Evolutionary conservation across 2,888 invertebrate genomes (phyloP), one percentile per base, ranked within the genome.

Genomic region (Argyresthia albistria): DNA sequence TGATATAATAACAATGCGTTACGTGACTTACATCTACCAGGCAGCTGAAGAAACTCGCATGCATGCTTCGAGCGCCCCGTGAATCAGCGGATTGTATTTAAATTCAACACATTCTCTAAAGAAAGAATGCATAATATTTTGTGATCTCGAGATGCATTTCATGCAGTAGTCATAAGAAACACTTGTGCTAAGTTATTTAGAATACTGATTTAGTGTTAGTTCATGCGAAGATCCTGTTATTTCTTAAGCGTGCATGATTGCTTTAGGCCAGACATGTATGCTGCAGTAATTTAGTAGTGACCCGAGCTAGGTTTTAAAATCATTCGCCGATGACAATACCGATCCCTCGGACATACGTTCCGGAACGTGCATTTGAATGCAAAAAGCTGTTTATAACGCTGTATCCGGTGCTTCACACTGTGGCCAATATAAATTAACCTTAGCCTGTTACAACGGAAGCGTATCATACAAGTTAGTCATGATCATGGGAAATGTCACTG

Each of bases 311-410:
- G 25, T 25, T 25, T 25, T 48, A 4, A 48, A 15, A 8, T 45
- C 14, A 45, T 45, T 14, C 35, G 35, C 37, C 25, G 43, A 35
- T 14, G 51, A 43, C 51, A 51, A 51, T 50, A 12, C 42, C 11
- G n/a, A 25, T 25, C 12, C n/a, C 49, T 43, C 10, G 11, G 36
- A 4, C 35, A 12, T 3, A 1, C 51, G 51, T 51, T 51, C 43
- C 51, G 36, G 35, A 51, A 45, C 51, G 36, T 51, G 51, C 51
- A 45, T 14, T 14, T 14, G 16, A 51, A 36, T 51, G 51, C 45
- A 51, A 51, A 51, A 51, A 25, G 11, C 35, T 16, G 16, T 50
- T 16, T 35, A 48, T 35, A n/a, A 37, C 48, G 46, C 39, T 37
- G 37, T 49, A 14, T 49, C 49, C 49, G 49, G 49, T 49, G 39